phyloP scores from a whole-genome alignment of 2,113 vertebrate species.

The Nothoprocta perdicaria region DNA sequence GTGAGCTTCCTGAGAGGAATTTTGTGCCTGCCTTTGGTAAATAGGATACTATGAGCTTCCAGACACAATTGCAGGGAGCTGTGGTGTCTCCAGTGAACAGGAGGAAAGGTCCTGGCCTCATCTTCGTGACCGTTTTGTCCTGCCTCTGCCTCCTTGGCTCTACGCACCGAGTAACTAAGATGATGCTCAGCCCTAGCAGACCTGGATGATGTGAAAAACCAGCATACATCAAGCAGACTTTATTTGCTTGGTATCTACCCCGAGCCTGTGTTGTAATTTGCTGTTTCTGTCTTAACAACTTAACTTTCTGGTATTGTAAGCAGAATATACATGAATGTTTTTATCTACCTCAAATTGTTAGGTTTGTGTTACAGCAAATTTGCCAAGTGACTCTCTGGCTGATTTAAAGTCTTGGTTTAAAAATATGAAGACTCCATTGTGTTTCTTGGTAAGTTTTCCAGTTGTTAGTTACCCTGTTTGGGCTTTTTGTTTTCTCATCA shows the following conservation, averaged over 20 bases:
- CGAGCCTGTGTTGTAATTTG: background rate
- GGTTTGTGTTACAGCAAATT: background rate
- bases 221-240: background rate
- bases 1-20: background rate
- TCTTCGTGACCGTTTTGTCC: rapidly evolving
- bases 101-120: background rate
- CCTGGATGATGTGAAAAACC: rapidly evolving
- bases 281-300: background rate
- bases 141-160: background rate
- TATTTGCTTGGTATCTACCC: background rate
- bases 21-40: background rate
- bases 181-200: background rate
- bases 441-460: background rate
- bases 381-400: background rate
- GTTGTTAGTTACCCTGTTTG: background rate
- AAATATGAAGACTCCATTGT: background rate
- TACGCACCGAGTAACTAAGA: background rate
- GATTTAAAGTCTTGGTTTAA: background rate
- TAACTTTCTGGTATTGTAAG: background rate
- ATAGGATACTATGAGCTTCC: background rate
- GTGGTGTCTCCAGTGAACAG: background rate
- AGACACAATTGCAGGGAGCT: background rate
- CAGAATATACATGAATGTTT: background rate
- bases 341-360: background rate
- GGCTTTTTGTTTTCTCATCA: background rate